phyloP scores from a whole-genome alignment of 1,140 invertebrate species.

The Tetramorium alpestre region DNA sequence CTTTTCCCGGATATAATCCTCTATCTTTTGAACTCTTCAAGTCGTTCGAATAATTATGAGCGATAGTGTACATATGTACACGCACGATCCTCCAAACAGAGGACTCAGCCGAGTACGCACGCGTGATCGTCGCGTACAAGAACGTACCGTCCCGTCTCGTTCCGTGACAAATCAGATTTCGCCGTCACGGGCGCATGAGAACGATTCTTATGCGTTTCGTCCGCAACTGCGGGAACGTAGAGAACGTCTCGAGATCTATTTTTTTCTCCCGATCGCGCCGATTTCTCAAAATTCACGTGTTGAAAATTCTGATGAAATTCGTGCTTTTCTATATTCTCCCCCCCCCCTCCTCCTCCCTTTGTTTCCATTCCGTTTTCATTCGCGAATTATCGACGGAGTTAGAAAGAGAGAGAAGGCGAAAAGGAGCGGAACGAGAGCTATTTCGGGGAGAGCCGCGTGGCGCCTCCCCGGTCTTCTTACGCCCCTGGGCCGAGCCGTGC shows the following conservation, averaged over 20 bases:
- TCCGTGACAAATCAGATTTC: constrained; percentile 42
- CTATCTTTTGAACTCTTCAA: too few species aligned
- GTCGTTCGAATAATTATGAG: too few species aligned
- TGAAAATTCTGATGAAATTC: not conserved
- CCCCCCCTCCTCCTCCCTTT: not conserved
- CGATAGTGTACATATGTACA: not conserved
- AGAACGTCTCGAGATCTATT: not conserved
- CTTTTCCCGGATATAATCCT: too few species aligned
- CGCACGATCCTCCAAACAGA: not conserved
- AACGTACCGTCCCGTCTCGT: not conserved
- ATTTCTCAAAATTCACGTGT: not conserved
- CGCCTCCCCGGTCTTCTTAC: constrained; percentile 57
- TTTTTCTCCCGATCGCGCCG: not conserved
- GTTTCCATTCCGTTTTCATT: not conserved
- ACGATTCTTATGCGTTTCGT: not conserved
- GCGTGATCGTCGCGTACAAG: constrained; percentile 3
- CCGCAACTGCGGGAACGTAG: not conserved
- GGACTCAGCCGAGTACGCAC: not conserved
- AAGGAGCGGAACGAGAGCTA: constrained; percentile 11
- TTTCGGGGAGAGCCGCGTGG: constrained; percentile 5
- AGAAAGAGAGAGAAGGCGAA: not conserved
- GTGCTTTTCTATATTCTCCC: too few species aligned
- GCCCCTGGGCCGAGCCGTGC: constrained; percentile 74
- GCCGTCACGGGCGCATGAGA: not conserved
- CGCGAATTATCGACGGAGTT: not conserved